Conservation (phyloP, 2,888 invertebrate genomes). For the Hirtodrosophila confusa region DNA sequence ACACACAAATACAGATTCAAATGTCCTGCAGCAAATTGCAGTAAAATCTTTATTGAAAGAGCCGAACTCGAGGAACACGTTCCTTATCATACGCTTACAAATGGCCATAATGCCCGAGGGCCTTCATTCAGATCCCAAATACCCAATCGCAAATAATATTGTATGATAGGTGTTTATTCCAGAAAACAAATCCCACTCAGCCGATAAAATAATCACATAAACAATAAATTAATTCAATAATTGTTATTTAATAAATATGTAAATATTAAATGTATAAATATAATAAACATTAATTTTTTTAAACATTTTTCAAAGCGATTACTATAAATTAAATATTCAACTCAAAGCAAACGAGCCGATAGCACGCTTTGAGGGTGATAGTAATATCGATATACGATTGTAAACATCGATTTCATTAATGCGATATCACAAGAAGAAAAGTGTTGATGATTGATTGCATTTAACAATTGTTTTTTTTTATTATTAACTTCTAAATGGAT, state of each 20-base stretch:
- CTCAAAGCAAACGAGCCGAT: slow-evolving; percentile 2
- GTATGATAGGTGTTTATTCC: too few species aligned
- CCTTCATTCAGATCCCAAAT: slow-evolving; percentile 44
- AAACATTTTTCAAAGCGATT: not conserved
- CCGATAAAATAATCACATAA: too few species aligned
- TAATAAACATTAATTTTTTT: too few species aligned
- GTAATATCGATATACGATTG: slow-evolving; percentile 21
- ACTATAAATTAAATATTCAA: not conserved
- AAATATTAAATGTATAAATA: too few species aligned
- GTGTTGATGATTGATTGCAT: slow-evolving; percentile 44
- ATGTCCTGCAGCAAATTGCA: not conserved
- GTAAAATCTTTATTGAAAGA: slow-evolving; percentile 29
- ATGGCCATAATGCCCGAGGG: slow-evolving; percentile 34
- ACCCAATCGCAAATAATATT: not conserved
- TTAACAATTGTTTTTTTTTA: slow-evolving; percentile 25
- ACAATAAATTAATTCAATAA: too few species aligned
- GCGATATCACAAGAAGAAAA: slow-evolving; percentile 36
- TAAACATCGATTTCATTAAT: slow-evolving; percentile 16
- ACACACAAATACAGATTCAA: slow-evolving; percentile 4
- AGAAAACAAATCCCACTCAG: too few species aligned
- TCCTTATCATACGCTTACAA: slow-evolving; percentile 36
- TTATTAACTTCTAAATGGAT: slow-evolving; percentile 61
- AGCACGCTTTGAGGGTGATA: not conserved
- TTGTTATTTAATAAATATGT: too few species aligned
- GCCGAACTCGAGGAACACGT: slow-evolving; percentile 39